phyloP scores from a whole-genome alignment of 1,140 invertebrate species.

The Wasmannia auropunctata region DNA sequence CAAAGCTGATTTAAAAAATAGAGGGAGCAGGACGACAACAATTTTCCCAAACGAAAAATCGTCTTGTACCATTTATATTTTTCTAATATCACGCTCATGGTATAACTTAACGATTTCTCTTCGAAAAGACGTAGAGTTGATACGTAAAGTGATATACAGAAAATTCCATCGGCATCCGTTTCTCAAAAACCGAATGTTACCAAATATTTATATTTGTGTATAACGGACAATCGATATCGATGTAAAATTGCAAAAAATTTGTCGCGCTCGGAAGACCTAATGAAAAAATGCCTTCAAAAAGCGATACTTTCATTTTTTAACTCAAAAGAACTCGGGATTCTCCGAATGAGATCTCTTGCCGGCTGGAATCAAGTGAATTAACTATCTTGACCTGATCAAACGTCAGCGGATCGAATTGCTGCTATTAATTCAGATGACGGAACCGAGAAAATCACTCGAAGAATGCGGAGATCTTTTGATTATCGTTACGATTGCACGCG shows the following conservation, averaged over 20 bases:
- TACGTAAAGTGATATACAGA: background rate
- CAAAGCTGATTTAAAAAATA: background rate
- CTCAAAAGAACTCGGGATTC: background rate
- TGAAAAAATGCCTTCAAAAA: constrained; percentile 24
- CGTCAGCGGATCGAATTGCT: background rate
- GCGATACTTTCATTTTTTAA: constrained; percentile 46
- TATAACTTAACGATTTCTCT: background rate
- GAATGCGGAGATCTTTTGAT: background rate
- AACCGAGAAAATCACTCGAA: background rate
- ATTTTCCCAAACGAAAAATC: constrained; percentile 28
- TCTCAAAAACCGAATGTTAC: too few relatives aligned
- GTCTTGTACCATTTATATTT: constrained; percentile 48
- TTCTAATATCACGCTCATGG: background rate
- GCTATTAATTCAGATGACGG: background rate
- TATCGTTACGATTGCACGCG: constrained; percentile 14
- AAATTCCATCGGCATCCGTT: background rate
- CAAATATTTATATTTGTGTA: background rate
- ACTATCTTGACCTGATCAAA: background rate
- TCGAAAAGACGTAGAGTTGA: background rate
- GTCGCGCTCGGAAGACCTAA: constrained; percentile 39
- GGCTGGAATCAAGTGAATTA: background rate
- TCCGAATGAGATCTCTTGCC: background rate
- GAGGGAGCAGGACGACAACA: background rate
- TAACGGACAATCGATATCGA: constrained; percentile 15
- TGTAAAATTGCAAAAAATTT: constrained; percentile 30